Evolutionary conservation across 2,113 vertebrate genomes (phyloP).

Genomic region (Hippocampus mohnikei): DNA sequence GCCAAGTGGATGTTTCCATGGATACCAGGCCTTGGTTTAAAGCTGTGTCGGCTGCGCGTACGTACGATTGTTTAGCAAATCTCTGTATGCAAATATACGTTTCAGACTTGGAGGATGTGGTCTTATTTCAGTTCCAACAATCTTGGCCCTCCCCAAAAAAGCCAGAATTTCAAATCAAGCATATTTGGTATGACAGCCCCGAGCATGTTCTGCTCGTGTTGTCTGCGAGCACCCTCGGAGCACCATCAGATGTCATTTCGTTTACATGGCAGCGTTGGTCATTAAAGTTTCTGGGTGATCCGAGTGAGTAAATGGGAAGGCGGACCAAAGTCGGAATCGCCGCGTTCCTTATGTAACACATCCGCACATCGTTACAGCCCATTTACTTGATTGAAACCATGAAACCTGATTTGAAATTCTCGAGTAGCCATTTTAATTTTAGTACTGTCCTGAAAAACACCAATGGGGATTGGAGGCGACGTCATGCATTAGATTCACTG

Average conservation of each 20-base stretch:
- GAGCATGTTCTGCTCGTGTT: conserved; percentile 9
- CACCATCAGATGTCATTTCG: conserved; percentile 31
- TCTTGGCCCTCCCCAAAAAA: neutral
- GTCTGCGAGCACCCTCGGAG: conserved; percentile 16
- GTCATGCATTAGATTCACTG: conserved; percentile 20
- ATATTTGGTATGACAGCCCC: conserved; percentile 19
- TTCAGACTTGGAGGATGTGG: conserved; percentile 25
- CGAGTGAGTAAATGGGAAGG: conserved; percentile 9
- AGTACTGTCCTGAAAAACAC: conserved; percentile 23
- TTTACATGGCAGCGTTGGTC: conserved; percentile 39
- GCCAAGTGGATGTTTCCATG: conserved; percentile 69
- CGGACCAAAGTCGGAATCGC: conserved; percentile 16
- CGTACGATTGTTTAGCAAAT: conserved; percentile 26
- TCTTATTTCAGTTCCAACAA: conserved; percentile 24
- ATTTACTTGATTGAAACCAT: conserved; percentile 27
- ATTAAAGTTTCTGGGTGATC: conserved; percentile 32
- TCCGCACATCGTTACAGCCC: conserved; percentile 13
- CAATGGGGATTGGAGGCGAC: neutral
- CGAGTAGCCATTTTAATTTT: conserved; percentile 29
- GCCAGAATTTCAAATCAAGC: neutral
- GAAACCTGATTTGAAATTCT: conserved; percentile 35
- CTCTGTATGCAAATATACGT: conserved; percentile 28
- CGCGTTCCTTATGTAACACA: conserved; percentile 30
- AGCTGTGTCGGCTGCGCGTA: conserved; percentile 42
- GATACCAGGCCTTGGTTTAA: conserved; percentile 50